Percentiles rank a stretch among this genome's conserved stretches.
Conservation (phyloP, 2,113 vertebrate species). For the Anarhynchus alexandrinus region DNA sequence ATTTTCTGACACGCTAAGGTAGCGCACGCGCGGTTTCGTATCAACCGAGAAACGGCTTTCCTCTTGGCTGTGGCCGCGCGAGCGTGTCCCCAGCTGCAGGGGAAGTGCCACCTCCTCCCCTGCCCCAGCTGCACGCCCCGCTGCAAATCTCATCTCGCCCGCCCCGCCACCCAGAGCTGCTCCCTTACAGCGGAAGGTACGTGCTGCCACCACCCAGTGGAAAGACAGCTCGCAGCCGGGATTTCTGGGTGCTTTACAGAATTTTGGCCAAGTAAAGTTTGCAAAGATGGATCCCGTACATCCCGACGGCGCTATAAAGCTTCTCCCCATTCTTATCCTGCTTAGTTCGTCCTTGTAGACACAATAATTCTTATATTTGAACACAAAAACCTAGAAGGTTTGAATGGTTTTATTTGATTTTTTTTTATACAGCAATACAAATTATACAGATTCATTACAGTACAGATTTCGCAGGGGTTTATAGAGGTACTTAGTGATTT, state of each 20-base stretch:
- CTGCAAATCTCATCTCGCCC: background rate
- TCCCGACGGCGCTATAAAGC: fast-evolving
- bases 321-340: background rate
- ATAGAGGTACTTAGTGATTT: slow-evolving; percentile 43
- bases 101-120: background rate
- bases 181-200: background rate
- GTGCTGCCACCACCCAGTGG: slow-evolving; percentile 43
- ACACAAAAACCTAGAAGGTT: background rate
- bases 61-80: fast-evolving
- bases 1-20: fast-evolving
- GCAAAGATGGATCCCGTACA: background rate
- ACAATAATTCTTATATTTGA: background rate
- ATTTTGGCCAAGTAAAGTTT: background rate
- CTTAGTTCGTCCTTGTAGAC: background rate
- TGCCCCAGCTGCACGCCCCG: background rate
- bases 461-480: slow-evolving; percentile 36
- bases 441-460: slow-evolving; percentile 39
- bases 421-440: slow-evolving; percentile 52
- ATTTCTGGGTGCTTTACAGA: background rate
- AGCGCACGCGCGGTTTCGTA: fast-evolving
- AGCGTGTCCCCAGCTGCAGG: background rate
- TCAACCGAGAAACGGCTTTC: background rate
- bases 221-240: background rate
- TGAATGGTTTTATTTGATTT: slow-evolving; percentile 28
- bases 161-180: background rate